Base-by-base conservation (phyloP, 2,797 vertebrate genomes). In the Rhadinocentrus ornatus region DNA sequence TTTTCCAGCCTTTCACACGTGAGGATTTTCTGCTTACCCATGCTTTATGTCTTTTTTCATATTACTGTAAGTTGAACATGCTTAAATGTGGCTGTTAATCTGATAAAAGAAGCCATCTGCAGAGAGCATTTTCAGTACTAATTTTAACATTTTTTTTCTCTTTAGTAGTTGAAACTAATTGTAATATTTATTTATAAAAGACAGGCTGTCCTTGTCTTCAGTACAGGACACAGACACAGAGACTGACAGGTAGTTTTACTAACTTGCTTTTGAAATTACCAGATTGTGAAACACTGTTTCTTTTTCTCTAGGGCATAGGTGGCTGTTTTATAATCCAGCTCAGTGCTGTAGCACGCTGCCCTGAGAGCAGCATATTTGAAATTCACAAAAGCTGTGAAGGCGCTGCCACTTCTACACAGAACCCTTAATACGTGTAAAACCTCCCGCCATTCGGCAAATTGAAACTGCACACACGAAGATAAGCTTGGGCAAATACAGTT, bases 401-500 rank as follows among this genome's bases (percentile, higher is more conserved):
- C 68, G 73, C 81, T 86, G 73, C 73, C 76, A 81, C 86, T 83
- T 86, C 78, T 22, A 26, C 58, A 26, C 58, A 41, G 60, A 84
- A 69, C 57, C 79, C 48, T 16, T 76, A 86, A 80, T 85, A 65
- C 62, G 34, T 75, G 58, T 67, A 80, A 86, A 86, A 86, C 78
- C 77, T 83, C 62, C 68, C 64, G 64, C 77, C 71, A 29, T 80
- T 78, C 82, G 77, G 61, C 62, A 44, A 83, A 78, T 77, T 75
- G 82, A 71, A 64, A 55, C 70, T 31, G 34, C 71, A 58, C 69
- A 59, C 50, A 78, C 66, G 1, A 62, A 65, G 84, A 80, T 82
- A 88, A 86, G 89, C 85, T 81, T 26, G 81, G 86, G 85, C 88
- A 86, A 86, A 91, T 77, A 66, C 18, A 6, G 81, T 71, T 61